Evolutionary conservation across 2,888 invertebrate species (phyloP), one percentile per base, ranked within the genome.

Genomic region (Cepaea hortensis): DNA sequence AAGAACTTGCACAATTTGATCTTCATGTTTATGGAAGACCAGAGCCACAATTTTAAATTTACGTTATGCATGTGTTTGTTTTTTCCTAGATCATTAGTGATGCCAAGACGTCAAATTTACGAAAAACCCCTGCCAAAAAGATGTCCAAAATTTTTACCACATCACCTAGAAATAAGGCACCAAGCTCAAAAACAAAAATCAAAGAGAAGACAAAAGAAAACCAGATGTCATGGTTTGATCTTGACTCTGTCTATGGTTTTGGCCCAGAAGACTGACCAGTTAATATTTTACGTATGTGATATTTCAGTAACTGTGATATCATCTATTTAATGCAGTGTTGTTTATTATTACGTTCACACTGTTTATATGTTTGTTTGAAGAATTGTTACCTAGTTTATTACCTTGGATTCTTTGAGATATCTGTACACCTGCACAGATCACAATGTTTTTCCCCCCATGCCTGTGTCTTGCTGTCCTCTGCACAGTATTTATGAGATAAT

Each of bases 221-320:
- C 62, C 89, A 90, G 61, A 86, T 90, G 83, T 89, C 91, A 11
- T 93, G 93, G 93, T 92, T 93, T 92, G 93, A 93, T 84, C 89
- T 90, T 86, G 93, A 93, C 89, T 91, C 91, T 76, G 91, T 93
- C 13, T 93, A 92, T 90, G 93, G 93, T 23, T 93, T 93, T 90
- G 91, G 89, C 68, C 80, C 89, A 75, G 93, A 92, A 86, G 92
- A 92, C 85, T 92, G 77, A 90, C 9, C 61, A n/a, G 5, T 11
- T 11, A 72, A 72, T 35, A 23, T 72, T 23, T n/a, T 0, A 72
- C 11, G 23, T 75, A 4, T 20, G 11, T 4, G 5, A 50, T 11
- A 75, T 48, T 75, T 48, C 68, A 68, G 0, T 68, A 68, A 20
- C 75, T 75, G 75, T 75, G 75, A 75, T 50, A 50, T 75, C 18